Conservation (phyloP, 2,113 vertebrate species). For the Puffinus mauretanicus region DNA sequence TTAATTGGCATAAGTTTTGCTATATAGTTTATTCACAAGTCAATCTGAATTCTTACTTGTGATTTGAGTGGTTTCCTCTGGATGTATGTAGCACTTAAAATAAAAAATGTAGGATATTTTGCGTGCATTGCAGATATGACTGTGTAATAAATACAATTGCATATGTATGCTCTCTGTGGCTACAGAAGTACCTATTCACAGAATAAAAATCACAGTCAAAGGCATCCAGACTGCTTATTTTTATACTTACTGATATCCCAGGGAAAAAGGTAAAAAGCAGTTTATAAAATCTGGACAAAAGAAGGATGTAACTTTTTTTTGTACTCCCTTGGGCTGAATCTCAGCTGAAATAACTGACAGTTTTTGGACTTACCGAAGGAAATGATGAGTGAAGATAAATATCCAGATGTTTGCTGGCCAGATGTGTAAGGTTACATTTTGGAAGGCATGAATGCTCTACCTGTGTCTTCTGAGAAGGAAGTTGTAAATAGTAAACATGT, state of each 20-base stretch:
- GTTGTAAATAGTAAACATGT: constrained; percentile 73
- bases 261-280: constrained; percentile 72
- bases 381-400: constrained; percentile 84
- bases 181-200: background rate
- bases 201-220: constrained; percentile 26
- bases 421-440: constrained; percentile 78
- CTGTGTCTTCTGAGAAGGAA: constrained; percentile 72
- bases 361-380: constrained; percentile 78
- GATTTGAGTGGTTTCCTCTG: background rate
- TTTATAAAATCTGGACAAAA: constrained; percentile 76
- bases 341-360: constrained; percentile 81
- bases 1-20: background rate
- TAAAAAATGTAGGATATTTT: background rate
- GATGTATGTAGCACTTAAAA: background rate
- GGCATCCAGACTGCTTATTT: constrained; percentile 73
- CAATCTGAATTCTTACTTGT: background rate
- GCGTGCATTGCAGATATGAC: background rate
- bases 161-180: constrained; percentile 18
- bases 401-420: constrained; percentile 84
- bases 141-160: constrained; percentile 7
- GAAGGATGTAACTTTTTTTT: constrained; percentile 76
- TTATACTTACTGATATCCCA: constrained; percentile 71
- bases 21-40: background rate
- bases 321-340: constrained; percentile 69
- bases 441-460: constrained; percentile 70